phyloP scores from a whole-genome alignment of 2,888 invertebrate genomes.

The Furcula furcula region DNA sequence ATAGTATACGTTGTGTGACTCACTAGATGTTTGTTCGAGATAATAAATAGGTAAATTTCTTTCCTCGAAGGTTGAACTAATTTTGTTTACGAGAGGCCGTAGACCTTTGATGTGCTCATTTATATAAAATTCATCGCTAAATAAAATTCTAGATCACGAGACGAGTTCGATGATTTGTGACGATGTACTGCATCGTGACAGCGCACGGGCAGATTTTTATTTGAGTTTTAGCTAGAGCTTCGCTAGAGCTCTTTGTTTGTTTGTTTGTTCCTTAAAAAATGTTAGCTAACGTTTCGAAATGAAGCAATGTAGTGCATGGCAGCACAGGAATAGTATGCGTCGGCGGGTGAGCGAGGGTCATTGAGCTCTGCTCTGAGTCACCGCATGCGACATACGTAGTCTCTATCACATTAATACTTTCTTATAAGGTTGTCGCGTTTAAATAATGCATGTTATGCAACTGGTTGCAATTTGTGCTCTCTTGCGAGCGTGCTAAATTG shows the following conservation, averaged over 20 bases:
- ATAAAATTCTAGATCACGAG: conserved; percentile 18
- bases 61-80: conserved; percentile 29
- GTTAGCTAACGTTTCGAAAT: conserved; percentile 45
- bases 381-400: conserved; percentile 65
- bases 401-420: conserved; percentile 78
- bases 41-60: conserved; percentile 30
- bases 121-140: conserved; percentile 18
- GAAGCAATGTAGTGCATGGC: conserved; percentile 57
- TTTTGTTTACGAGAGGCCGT: conserved; percentile 28
- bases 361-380: conserved; percentile 68
- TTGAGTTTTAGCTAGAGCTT: not conserved
- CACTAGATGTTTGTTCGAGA: conserved; percentile 17
- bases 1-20: conserved; percentile 23
- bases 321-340: conserved; percentile 67
- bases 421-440: conserved; percentile 76
- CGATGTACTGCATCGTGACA: not conserved
- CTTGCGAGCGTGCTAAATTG: conserved; percentile 43
- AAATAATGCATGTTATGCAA: conserved; percentile 80
- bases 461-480: conserved; percentile 72
- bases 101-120: conserved; percentile 35
- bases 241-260: conserved; percentile 3
- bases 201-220: not conserved
- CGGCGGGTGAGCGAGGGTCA: conserved; percentile 65
- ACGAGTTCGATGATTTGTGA: not conserved
- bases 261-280: conserved; percentile 26